phyloP scores from a whole-genome alignment of 2,888 invertebrate genomes.

The Leucozona laternaria region DNA sequence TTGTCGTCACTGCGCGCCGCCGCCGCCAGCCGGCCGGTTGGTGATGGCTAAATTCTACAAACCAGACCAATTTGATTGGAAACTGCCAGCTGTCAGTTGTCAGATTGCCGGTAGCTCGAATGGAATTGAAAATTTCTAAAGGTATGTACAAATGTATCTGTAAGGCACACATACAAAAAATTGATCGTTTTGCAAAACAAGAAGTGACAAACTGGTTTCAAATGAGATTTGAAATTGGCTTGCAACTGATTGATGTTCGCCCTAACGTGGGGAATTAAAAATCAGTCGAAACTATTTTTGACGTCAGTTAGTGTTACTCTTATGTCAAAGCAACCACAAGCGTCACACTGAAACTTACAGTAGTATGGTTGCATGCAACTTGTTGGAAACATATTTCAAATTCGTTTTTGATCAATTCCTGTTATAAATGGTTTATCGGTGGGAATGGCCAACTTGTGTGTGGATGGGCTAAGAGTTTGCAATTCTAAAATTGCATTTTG shows the following conservation, averaged over 20 bases:
- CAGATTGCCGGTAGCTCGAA: not conserved
- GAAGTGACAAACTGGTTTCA: not conserved
- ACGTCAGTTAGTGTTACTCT: too few species aligned
- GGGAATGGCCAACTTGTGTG: not conserved
- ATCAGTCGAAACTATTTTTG: too few species aligned
- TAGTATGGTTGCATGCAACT: too few species aligned
- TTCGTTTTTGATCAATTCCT: too few species aligned
- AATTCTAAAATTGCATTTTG: slow-evolving; percentile 3
- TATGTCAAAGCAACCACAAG: too few species aligned
- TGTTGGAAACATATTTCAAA: too few species aligned
- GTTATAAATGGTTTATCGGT: too few species aligned
- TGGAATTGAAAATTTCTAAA: not conserved
- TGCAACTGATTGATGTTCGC: not conserved
- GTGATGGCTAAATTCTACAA: not conserved
- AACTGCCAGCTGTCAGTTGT: slow-evolving; percentile 15
- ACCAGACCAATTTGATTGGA: not conserved
- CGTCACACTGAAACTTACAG: too few species aligned
- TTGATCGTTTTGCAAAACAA: not conserved
- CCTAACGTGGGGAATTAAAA: too few species aligned
- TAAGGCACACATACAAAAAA: not conserved
- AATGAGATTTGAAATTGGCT: not conserved
- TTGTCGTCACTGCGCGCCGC: not conserved
- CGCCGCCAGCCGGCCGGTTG: not conserved
- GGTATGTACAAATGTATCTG: not conserved
- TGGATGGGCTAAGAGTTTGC: not conserved